Percentiles rank a stretch among this genome's conserved stretches.
Evolutionary conservation across 2,888 invertebrate genomes (phyloP).

Genomic region (Rhagonycha lutea): DNA sequence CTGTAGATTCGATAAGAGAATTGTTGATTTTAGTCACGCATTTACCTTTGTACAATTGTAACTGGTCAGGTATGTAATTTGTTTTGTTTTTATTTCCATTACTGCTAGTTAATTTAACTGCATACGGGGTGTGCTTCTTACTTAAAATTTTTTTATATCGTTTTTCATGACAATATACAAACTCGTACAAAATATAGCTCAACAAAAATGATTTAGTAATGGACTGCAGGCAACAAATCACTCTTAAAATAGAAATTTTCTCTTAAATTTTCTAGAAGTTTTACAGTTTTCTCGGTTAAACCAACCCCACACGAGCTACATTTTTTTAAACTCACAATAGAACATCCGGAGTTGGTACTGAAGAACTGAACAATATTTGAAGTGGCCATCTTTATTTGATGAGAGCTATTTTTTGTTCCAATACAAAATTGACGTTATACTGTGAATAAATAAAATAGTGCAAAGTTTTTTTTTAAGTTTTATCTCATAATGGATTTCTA

Average conservation of each 20-base stretch:
- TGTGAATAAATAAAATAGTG: neutral
- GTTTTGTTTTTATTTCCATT: neutral
- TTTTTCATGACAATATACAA: neutral
- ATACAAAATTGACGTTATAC: neutral
- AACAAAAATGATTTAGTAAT: neutral
- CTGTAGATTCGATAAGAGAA: constrained; percentile 10
- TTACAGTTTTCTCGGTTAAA: neutral
- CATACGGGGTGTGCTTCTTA: neutral
- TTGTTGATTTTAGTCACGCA: constrained; percentile 11
- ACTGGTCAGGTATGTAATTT: neutral
- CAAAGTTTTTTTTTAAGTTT: neutral
- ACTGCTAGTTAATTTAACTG: neutral
- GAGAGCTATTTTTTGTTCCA: neutral
- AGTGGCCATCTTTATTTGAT: neutral
- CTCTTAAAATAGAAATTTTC: neutral
- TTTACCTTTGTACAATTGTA: constrained; percentile 5
- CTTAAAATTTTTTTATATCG: neutral
- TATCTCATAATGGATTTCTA: neutral
- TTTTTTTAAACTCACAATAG: neutral
- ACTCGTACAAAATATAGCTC: neutral
- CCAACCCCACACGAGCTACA: neutral
- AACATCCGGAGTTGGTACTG: neutral
- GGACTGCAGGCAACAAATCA: neutral
- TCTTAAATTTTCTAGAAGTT: neutral
- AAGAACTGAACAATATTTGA: neutral